Evolutionary conservation across 37 sponge, comb jelly and placozoan species (phyloP).

Genomic region (Aplysina aerophoba): DNA sequence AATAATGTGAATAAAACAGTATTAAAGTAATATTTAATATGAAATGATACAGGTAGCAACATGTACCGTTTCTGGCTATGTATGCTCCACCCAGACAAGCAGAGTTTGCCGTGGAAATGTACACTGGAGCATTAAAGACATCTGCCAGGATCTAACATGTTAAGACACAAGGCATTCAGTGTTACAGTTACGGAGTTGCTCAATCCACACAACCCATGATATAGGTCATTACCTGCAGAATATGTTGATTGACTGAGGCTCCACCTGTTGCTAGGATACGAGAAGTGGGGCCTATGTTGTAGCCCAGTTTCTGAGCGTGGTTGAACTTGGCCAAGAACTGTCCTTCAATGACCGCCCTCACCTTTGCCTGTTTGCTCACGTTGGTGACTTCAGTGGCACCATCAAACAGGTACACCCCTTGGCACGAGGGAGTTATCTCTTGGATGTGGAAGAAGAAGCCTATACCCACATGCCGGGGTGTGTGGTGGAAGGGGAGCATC

Average conservation of each 20-base stretch:
- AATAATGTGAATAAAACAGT: too few species aligned
- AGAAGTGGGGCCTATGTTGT: conserved; percentile 51
- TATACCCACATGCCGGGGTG: too few species aligned
- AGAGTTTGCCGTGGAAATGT: conserved; percentile 75
- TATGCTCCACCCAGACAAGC: conserved; percentile 92
- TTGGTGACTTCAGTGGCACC: conserved; percentile 20
- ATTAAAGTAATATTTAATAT: too few species aligned
- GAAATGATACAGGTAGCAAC: neutral
- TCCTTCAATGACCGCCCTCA: conserved; percentile 86
- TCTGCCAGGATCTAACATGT: conserved; percentile 74
- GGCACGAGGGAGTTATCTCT: conserved; percentile 85
- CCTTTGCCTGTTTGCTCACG: conserved; percentile 67
- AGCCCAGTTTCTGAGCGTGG: conserved; percentile 85
- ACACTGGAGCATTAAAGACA: conserved; percentile 89
- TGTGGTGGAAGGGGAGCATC: too few species aligned
- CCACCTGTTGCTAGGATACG: conserved; percentile 94
- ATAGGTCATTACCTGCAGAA: conserved; percentile 67
- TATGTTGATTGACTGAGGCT: conserved; percentile 74
- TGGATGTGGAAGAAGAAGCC: conserved; percentile 79
- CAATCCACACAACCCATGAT: neutral
- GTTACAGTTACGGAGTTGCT: too few species aligned
- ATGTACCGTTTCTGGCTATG: conserved; percentile 72
- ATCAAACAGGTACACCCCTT: conserved; percentile 56
- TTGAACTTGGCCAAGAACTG: conserved; percentile 87
- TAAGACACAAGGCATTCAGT: too few species aligned